Base-by-base conservation (phyloP, 2,113 vertebrate genomes). In the Chaetura pelagica region DNA sequence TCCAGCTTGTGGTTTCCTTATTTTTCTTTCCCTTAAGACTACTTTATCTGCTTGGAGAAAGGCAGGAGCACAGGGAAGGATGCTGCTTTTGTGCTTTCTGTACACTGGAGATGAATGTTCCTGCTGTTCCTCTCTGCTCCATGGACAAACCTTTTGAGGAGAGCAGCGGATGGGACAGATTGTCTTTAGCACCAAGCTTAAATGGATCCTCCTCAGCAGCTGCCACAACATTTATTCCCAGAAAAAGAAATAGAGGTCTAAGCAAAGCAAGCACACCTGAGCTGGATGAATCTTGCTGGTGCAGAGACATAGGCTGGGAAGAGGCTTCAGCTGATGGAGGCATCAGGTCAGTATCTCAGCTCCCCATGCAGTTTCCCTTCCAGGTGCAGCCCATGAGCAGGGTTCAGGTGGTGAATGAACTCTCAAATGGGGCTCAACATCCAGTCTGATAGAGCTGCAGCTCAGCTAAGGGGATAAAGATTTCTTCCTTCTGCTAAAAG, bases 1-100 rank as follows among this genome's bases (percentile, higher is more conserved):
- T 94, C 48, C 81, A 94, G 79, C 87, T 89, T 94, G 92, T 91
- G 93, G 94, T 94, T 97, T 97, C 79, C 6, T 9, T 68, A 30
- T 90, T 96, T 94, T 96, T 72, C 68, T 81, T 84, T 51, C 79
- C 73, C 35, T 90, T 52, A 90, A 94, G 79, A 35, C 42, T 6
- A 4, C 67, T 0, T 0, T 83, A 38, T 88, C 38, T 15, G 15
- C 68, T 38, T 23, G 67, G 84, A 93, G 64, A n/a, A 61, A 49
- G 85, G 84, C 2, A 4, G 55, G 52, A 92, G 73, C 0, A 0
- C 73, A 38, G 52, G 64, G 52, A 55, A 92, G 12, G 93, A 83
- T 46, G 52, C 26, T 89, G 93, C 42, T 84, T 69, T 12, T n/a
- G 38, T 52, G 73, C 49, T 84, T 84, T 48, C 84, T 82, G 73